These are phyloP conservation scores for Brachypterus glaber DNA, from an alignment of 2,888 invertebrate species.

Conservation along the genomic window DNA sequence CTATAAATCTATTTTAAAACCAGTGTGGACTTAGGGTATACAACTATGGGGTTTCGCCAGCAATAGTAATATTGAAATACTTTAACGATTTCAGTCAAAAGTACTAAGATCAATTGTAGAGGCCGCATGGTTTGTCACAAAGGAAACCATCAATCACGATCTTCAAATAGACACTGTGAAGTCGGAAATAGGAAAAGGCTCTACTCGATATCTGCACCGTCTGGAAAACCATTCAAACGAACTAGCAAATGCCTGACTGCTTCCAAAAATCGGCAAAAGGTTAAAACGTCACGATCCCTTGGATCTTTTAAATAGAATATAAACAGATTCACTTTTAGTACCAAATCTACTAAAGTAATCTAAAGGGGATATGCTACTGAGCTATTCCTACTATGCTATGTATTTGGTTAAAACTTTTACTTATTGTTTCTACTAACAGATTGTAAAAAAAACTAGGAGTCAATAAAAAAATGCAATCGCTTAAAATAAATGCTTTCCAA, in stretches of 20 bases:
- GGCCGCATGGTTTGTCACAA: background rate
- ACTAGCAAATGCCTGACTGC: background rate
- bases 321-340: no score
- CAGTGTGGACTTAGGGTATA: background rate
- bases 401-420: no score
- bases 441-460: no score
- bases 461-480: no score
- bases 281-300: background rate
- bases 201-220: background rate
- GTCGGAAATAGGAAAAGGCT: background rate
- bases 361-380: no score
- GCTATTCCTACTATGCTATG: no score
- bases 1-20: background rate
- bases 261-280: background rate
- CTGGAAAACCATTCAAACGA: background rate
- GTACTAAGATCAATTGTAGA: background rate
- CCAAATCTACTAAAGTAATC: no score
- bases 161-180: background rate
- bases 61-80: background rate
- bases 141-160: background rate
- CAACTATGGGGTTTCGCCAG: constrained; percentile 5
- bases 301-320: background rate
- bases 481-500: no score
- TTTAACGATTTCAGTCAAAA: constrained; percentile 1
- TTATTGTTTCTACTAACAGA: no score